These are phyloP conservation scores for Apamea monoglypha DNA, from an alignment of 2,888 invertebrate species.

Conservation along the genomic window DNA sequence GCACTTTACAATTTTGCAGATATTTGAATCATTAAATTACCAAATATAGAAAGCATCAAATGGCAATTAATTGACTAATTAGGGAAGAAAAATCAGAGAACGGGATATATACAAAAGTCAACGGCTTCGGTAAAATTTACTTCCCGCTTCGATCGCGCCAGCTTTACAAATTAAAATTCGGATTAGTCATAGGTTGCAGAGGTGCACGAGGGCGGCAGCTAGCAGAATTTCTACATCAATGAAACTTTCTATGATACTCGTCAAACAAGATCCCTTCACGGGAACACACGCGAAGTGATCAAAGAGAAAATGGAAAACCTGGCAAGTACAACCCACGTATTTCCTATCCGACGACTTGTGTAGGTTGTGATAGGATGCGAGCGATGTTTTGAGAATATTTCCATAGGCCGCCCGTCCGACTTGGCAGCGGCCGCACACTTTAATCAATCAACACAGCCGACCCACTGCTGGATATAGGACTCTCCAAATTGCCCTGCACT, in stretches of 20 bases:
- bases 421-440: constrained; percentile 14
- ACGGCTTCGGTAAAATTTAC: not conserved
- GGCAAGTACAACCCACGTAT: constrained; percentile 8
- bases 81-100: not conserved
- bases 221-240: constrained; percentile 32
- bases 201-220: constrained; percentile 30
- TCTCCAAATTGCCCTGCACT: not conserved
- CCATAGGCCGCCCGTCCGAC: not conserved
- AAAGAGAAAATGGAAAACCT: constrained; percentile 34
- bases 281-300: constrained; percentile 26
- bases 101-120: not conserved
- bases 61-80: not conserved
- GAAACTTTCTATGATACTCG: constrained; percentile 52
- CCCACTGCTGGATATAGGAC: not conserved
- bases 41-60: not conserved
- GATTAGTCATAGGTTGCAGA: constrained; percentile 31
- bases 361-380: constrained; percentile 6
- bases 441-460: constrained; percentile 13
- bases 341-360: constrained; percentile 2
- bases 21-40: not conserved
- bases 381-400: constrained; percentile 13
- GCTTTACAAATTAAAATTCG: constrained; percentile 1
- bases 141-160: too few relatives aligned
- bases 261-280: constrained; percentile 41
- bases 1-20: not conserved